phyloP scores from a whole-genome alignment of 2,888 invertebrate genomes.

The Drosophila rubida region DNA sequence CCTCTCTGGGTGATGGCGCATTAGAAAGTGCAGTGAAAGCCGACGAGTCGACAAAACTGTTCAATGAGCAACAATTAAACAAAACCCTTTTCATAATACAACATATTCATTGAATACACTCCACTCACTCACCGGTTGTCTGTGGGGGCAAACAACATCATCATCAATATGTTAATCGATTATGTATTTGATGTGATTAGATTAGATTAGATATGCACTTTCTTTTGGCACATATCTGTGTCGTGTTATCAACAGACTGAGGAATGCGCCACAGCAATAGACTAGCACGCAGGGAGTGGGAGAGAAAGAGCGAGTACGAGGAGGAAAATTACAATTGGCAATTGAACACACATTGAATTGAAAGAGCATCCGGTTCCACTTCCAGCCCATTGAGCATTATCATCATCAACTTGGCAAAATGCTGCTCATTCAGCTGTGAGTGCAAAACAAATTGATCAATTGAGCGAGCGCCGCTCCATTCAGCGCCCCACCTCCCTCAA shows the following conservation, averaged over 20 bases:
- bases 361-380: conserved; percentile 52
- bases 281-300: neutral
- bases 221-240: conserved; percentile 21
- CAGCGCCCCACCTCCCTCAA: neutral
- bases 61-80: conserved; percentile 65
- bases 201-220: conserved; percentile 25
- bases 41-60: conserved; percentile 31
- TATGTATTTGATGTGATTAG: conserved; percentile 28
- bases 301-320: neutral
- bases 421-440: conserved; percentile 50
- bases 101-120: conserved; percentile 6
- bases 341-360: conserved; percentile 38
- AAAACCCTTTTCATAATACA: conserved; percentile 56
- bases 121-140: conserved; percentile 3
- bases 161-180: conserved; percentile 10
- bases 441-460: conserved; percentile 56
- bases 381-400: conserved; percentile 57
- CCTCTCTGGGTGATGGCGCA: conserved; percentile 12
- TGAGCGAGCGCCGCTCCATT: conserved; percentile 28
- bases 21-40: conserved; percentile 77
- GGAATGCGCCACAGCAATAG: conserved; percentile 5
- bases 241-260: conserved; percentile 11
- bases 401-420: conserved; percentile 15
- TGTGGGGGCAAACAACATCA: conserved; percentile 8
- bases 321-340: conserved; percentile 23